Conservation (phyloP, 2,113 vertebrate species). For the Mobula birostris region DNA sequence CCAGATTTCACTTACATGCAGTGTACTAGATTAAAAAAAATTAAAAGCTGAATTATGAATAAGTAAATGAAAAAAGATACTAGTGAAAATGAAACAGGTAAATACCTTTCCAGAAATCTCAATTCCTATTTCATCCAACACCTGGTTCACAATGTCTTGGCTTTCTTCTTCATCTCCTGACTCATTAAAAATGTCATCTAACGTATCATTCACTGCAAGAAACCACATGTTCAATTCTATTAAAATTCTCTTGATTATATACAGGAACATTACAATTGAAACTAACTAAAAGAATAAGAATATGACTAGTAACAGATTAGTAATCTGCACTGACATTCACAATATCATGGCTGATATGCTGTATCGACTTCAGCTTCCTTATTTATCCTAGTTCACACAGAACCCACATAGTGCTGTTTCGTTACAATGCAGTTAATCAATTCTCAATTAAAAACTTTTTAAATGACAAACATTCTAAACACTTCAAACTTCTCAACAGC, state of each 20-base stretch:
- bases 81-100: neutral
- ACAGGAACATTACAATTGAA: neutral
- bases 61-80: neutral
- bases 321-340: neutral
- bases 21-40: too few species aligned
- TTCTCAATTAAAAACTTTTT: too few species aligned
- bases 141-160: slow-evolving; percentile 94
- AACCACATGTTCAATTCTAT: neutral
- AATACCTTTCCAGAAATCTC: slow-evolving; percentile 92
- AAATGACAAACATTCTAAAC: too few species aligned
- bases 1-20: slow-evolving; percentile 31
- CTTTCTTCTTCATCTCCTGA: slow-evolving; percentile 96
- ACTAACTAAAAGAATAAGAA: neutral
- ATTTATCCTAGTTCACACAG: too few species aligned
- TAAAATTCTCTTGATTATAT: neutral
- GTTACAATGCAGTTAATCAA: too few species aligned
- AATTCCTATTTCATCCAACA: slow-evolving; percentile 95
- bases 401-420: too few species aligned
- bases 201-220: slow-evolving; percentile 75
- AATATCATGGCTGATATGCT: neutral
- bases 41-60: neutral
- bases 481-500: too few species aligned
- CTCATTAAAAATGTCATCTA: slow-evolving; percentile 91
- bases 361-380: neutral
- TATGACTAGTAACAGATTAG: neutral